Base-by-base conservation (phyloP, 2,113 vertebrate genomes). In the Brachyhypopomus occidentalis region DNA sequence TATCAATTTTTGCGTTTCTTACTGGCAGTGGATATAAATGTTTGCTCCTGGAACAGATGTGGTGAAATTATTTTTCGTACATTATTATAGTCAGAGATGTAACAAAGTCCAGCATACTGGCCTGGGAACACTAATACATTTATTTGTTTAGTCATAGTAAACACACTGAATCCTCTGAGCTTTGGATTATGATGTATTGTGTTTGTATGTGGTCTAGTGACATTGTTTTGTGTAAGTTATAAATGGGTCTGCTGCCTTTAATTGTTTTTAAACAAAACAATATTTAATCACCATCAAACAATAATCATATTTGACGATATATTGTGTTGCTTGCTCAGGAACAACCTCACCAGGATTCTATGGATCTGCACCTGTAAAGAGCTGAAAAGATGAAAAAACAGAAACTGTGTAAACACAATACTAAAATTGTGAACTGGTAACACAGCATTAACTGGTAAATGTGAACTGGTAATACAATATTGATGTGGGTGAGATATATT, bases 1-100 rank as follows among this genome's bases (percentile, higher is more conserved):
- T 76, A 70, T 83, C 79, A 82, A 14, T 19, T 69, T 79, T 82
- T n/a, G 48, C 38, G 55, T 71, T 76, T 64, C 63, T 41, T 77
- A 41, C 55, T 23, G 16, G n/a, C 77, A 62, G 60, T 72, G 38
- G 19, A 41, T 70, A 22, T 76, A 74, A 36, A 80, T 12, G 41
- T 41, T 8, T 17, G 19, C 69, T 82, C 78, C 34, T 22, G 62
- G 56, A 73, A 56, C 77, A 64, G 16, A 19, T 83, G 41, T 66
- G 76, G 34, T 69, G 25, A 82, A 79, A 81, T 73, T 64, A 64
- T 38, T 71, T 76, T 64, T 36, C 56, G 56, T 27, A 63, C 12
- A 22, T 30, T 34, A 25, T 76, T 80, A 78, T 60, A 25, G 71
- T 70, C 52, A 19, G 30, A 59, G 48, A 72, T 55, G 41, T 23